These are phyloP conservation scores for Drosophila lutescens DNA, from an alignment of 2,888 invertebrate genomes.

Conservation along the genomic window DNA sequence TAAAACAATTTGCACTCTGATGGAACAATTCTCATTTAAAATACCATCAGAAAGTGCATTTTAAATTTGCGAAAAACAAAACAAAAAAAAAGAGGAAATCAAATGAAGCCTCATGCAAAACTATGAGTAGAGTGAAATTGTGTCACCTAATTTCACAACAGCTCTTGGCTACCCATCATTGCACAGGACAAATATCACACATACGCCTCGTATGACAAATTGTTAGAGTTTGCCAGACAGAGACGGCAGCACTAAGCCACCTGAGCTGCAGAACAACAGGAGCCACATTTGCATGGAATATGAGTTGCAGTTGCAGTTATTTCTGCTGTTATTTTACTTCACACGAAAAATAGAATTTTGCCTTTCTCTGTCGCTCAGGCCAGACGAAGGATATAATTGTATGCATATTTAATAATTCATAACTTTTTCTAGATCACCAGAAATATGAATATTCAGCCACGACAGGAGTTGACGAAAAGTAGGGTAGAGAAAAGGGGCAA, in stretches of 20 bases:
- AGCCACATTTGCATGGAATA: conserved; percentile 40
- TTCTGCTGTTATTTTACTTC: conserved; percentile 19
- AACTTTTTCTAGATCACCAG: conserved; percentile 69
- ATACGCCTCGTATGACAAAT: conserved; percentile 51
- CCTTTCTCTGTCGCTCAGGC: conserved; percentile 18
- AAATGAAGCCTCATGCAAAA: conserved; percentile 36
- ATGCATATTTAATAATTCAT: conserved; percentile 80
- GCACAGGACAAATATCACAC: conserved; percentile 45
- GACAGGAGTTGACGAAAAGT: conserved; percentile 20
- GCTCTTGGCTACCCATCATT: conserved; percentile 62
- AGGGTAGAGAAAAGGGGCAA: conserved; percentile 25
- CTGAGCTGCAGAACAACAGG: conserved; percentile 28
- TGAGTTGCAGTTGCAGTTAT: conserved; percentile 39
- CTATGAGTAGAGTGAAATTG: conserved; percentile 59
- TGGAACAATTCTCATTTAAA: conserved; percentile 57
- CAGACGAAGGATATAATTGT: conserved; percentile 69
- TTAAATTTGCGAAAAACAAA: conserved; percentile 39
- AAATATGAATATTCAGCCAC: conserved; percentile 74
- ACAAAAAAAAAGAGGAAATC: background rate
- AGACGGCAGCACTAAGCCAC: conserved; percentile 30
- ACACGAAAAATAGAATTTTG: conserved; percentile 37
- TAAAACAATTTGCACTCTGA: conserved; percentile 26
- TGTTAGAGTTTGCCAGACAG: conserved; percentile 14
- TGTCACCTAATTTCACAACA: conserved; percentile 73
- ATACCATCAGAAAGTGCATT: conserved; percentile 66